A percentile compares a stretch with the other conserved stretches of the same genome.
Evolutionary conservation across 2,797 vertebrate species (phyloP).

Genomic region (Propithecus deckenii): DNA sequence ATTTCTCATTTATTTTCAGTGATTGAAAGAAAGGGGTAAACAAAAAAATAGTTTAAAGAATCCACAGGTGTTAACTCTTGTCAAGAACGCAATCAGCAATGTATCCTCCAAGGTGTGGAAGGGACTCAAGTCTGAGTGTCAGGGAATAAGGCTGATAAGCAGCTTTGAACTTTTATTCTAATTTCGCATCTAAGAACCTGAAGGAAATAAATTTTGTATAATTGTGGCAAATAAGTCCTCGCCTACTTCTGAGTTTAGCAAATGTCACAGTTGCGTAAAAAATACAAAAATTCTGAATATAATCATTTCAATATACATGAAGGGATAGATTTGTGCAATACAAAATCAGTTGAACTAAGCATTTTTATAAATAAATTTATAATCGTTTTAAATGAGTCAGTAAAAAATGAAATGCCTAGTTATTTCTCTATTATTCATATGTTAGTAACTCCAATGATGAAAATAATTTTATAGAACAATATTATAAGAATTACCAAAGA

Average conservation of each 20-base stretch:
- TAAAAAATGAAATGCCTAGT: background rate
- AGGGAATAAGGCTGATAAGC: background rate
- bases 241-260: background rate
- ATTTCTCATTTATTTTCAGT: background rate
- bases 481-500: background rate
- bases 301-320: conserved; percentile 32
- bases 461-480: background rate
- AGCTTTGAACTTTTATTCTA: background rate
- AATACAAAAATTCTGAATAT: conserved; percentile 9
- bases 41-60: background rate
- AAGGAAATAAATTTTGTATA: background rate
- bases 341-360: background rate
- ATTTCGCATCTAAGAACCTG: background rate
- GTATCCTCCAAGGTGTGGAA: background rate
- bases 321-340: background rate
- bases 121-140: background rate
- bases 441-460: conserved; percentile 34
- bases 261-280: conserved; percentile 16
- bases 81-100: background rate
- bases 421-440: conserved; percentile 9
- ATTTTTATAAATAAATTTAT: conserved; percentile 15
- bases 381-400: conserved; percentile 45
- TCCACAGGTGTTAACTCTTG: background rate
- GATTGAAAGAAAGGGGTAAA: background rate
- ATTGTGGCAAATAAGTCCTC: background rate